phyloP scores from a whole-genome alignment of 2,113 vertebrate genomes.

The Vulpes ferrilata region DNA sequence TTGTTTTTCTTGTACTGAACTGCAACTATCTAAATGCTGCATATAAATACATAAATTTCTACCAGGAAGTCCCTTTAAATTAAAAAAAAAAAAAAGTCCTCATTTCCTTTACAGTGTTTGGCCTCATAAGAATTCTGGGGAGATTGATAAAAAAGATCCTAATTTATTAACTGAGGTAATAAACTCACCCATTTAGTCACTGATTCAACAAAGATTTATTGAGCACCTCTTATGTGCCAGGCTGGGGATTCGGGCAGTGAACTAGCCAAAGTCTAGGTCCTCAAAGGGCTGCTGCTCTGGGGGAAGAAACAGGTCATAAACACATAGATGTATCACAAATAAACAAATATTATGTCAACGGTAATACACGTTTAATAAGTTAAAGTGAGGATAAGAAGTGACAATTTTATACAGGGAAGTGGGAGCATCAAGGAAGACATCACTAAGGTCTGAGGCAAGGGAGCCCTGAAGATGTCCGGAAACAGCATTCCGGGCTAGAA shows the following conservation, averaged over 20 bases:
- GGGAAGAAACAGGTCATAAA: too few relatives aligned
- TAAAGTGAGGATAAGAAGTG: neutral
- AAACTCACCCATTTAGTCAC: neutral
- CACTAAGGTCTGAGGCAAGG: neutral
- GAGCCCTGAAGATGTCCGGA: neutral
- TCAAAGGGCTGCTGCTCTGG: neutral
- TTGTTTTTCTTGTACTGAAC: constrained; percentile 59
- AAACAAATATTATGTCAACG: neutral
- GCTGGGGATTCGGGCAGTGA: neutral
- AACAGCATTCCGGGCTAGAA: neutral
- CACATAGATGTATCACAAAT: neutral
- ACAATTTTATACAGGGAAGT: neutral
- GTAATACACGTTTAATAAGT: neutral
- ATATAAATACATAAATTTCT: constrained; percentile 52
- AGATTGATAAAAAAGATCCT: constrained; percentile 5
- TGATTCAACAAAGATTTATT: neutral
- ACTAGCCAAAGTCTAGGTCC: neutral
- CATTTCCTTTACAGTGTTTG: constrained; percentile 60
- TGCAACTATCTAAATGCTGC: constrained; percentile 19
- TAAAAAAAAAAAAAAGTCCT: neutral
- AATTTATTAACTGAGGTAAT: constrained; percentile 45
- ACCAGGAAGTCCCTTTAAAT: constrained; percentile 61
- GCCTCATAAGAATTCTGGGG: constrained; percentile 66
- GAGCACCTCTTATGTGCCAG: neutral
- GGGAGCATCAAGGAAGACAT: neutral